Percentiles rank a stretch among this genome's conserved stretches.
Conservation (phyloP, 2,797 vertebrate genomes). For the Miichthys miiuy region DNA sequence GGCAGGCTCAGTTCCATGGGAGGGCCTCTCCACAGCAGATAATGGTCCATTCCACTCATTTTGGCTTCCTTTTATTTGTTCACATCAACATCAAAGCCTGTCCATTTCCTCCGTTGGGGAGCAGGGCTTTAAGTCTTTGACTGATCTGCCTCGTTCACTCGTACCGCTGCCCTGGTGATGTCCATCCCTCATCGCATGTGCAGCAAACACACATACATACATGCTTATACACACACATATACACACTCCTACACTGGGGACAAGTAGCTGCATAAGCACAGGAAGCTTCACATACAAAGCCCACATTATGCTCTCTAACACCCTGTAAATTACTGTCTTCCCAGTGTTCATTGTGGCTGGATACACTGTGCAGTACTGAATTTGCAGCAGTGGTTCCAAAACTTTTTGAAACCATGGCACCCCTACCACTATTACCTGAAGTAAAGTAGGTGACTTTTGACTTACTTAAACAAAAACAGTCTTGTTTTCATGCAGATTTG, state of each 20-base stretch:
- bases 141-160: conserved; percentile 76
- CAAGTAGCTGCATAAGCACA: conserved; percentile 2
- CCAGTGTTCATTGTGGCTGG: background rate
- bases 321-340: background rate
- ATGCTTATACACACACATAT: background rate
- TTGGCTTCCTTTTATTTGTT: conserved; percentile 83
- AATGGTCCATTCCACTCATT: conserved; percentile 79
- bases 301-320: conserved; percentile 8
- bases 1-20: conserved; percentile 65
- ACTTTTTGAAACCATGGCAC: background rate
- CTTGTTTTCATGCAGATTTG: background rate
- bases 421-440: background rate
- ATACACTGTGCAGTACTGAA: background rate
- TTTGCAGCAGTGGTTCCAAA: background rate
- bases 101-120: conserved; percentile 70
- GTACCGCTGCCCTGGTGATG: conserved; percentile 68
- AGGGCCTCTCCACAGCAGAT: conserved; percentile 73
- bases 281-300: conserved; percentile 9
- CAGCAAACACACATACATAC: conserved; percentile 27
- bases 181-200: conserved; percentile 74
- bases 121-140: conserved; percentile 79
- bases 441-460: background rate
- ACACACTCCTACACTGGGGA: conserved; percentile 5
- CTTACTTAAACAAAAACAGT: background rate
- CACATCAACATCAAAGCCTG: conserved; percentile 85